Percentiles rank a stretch among this genome's conserved stretches.
Evolutionary conservation across 2,113 vertebrate genomes (phyloP).

Genomic region (Cynopterus brachyotis): DNA sequence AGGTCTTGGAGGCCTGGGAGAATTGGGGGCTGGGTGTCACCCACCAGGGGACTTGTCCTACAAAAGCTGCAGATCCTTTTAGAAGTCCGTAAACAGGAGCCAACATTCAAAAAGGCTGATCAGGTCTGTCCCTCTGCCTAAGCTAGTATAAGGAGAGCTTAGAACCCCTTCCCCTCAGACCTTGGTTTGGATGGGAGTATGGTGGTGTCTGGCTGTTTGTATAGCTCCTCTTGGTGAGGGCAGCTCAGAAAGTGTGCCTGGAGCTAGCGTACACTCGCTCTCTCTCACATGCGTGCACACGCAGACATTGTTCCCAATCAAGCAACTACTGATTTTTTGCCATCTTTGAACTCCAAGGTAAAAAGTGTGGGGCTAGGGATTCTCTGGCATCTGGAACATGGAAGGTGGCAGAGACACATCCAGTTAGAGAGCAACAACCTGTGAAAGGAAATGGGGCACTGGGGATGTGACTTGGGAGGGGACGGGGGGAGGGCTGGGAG

Average conservation of each 20-base stretch:
- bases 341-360: not conserved
- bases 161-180: not conserved
- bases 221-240: not conserved
- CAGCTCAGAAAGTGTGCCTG: not conserved
- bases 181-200: not conserved
- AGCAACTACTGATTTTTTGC: not conserved
- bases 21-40: not conserved
- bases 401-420: not conserved
- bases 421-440: not conserved
- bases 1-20: not conserved
- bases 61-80: not conserved
- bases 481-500: too few relatives aligned
- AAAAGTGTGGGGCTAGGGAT: not conserved
- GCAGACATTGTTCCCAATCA: not conserved
- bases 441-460: not conserved
- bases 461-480: not conserved
- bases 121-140: not conserved
- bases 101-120: conserved; percentile 51
- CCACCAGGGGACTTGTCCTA: not conserved
- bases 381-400: not conserved
- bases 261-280: too few relatives aligned
- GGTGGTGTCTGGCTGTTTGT: not conserved
- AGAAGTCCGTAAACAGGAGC: conserved; percentile 21
- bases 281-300: too few relatives aligned
- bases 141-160: not conserved